Evolutionary conservation across 2,797 vertebrate genomes (phyloP).

Genomic region (Amblyopsis hoosieri): DNA sequence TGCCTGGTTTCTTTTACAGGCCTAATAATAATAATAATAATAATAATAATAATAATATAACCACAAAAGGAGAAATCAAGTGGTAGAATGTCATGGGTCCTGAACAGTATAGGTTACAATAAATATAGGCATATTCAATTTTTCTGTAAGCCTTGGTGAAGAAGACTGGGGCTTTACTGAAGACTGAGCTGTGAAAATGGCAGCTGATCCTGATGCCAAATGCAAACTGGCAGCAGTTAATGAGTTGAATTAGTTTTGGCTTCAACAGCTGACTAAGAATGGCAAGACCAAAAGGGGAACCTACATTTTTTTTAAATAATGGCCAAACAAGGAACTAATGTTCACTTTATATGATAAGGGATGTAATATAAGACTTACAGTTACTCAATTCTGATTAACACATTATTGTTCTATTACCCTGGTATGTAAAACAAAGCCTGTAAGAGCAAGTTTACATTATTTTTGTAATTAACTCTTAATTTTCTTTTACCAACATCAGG

Average conservation of each 20-base stretch:
- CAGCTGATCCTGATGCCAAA: conserved; percentile 56
- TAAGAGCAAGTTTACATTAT: no score
- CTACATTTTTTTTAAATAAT: background rate
- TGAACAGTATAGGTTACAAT: no score
- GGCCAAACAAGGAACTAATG: conserved; percentile 11
- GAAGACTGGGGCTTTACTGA: conserved; percentile 33
- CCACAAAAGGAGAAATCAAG: conserved; percentile 2
- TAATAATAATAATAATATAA: background rate
- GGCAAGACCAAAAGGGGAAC: conserved; percentile 37
- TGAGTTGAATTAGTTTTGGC: conserved; percentile 65
- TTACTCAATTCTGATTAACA: background rate
- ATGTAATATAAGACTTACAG: background rate
- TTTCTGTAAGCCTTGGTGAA: conserved; percentile 7
- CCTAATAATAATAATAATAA: background rate
- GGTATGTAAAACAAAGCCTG: no score
- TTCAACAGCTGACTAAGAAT: conserved; percentile 55
- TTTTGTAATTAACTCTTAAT: no score
- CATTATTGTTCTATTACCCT: background rate
- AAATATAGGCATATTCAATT: no score
- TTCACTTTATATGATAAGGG: conserved; percentile 9
- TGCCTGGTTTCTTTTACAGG: conserved; percentile 41
- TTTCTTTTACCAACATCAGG: no score
- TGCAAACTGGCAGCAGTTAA: conserved; percentile 54
- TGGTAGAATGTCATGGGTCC: conserved; percentile 10
- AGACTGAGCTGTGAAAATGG: conserved; percentile 42